Conservation (phyloP, 1,140 invertebrate species). For the Babylonia areolata region DNA sequence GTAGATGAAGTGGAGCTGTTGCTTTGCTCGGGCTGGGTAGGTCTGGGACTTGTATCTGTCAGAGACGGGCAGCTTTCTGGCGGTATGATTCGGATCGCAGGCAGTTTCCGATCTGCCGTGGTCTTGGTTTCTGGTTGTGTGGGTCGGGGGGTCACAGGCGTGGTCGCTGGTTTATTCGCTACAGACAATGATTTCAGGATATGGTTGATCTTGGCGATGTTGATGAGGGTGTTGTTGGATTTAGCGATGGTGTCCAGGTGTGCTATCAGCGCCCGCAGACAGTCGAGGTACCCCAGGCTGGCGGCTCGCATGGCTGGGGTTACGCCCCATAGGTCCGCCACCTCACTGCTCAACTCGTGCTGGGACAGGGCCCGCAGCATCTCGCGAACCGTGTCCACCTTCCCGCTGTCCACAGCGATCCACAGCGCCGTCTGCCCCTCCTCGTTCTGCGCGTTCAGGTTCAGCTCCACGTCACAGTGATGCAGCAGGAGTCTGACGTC, state of each 20-base stretch:
- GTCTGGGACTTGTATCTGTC: background rate
- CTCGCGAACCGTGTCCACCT: background rate
- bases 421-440: constrained; percentile 14
- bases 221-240: background rate
- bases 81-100: background rate
- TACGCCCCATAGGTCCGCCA: background rate
- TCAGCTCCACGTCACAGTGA: background rate
- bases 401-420: constrained; percentile 1
- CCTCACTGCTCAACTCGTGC: background rate
- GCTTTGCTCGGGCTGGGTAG: background rate
- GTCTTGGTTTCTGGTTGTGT: background rate
- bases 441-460: constrained; percentile 7
- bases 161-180: background rate
- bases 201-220: constrained; percentile 2
- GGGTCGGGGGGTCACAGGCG: background rate
- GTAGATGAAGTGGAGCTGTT: background rate
- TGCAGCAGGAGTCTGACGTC: background rate
- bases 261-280: background rate
- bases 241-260: background rate
- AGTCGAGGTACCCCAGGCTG: background rate
- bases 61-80: background rate
- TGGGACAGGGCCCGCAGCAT: background rate
- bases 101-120: background rate
- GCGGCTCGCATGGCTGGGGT: constrained; percentile 28
- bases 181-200: background rate